Evolutionary conservation across 2,113 vertebrate genomes (phyloP).

Genomic region (Cebus imitator): DNA sequence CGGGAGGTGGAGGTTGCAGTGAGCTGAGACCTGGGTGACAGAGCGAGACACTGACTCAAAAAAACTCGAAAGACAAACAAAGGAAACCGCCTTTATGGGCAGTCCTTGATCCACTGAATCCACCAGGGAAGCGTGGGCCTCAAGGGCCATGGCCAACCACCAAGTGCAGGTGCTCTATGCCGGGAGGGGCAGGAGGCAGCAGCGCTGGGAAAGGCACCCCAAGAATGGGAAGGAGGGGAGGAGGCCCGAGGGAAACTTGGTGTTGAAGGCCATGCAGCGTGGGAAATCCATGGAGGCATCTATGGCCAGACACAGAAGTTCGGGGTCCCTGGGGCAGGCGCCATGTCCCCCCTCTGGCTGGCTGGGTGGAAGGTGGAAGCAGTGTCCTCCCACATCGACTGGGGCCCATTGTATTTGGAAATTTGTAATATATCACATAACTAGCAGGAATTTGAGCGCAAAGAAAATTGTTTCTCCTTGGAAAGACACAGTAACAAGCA

Average conservation of each 20-base stretch:
- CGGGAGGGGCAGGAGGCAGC: background rate
- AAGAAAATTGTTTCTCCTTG: rapidly evolving
- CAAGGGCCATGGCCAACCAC: rapidly evolving
- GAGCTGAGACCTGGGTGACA: too few relatives aligned
- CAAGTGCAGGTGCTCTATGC: too few relatives aligned
- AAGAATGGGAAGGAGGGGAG: background rate
- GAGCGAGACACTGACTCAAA: too few relatives aligned
- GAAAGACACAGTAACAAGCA: background rate
- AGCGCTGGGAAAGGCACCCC: background rate
- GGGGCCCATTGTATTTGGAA: background rate
- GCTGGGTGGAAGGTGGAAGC: rapidly evolving
- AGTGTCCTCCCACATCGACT: rapidly evolving
- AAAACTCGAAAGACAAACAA: too few relatives aligned
- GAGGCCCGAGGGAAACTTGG: background rate
- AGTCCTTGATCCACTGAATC: rapidly evolving
- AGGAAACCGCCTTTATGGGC: rapidly evolving
- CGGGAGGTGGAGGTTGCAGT: too few relatives aligned
- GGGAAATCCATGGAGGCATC: too few relatives aligned
- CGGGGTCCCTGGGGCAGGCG: background rate
- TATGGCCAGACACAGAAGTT: background rate
- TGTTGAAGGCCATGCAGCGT: background rate
- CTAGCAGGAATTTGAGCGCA: rapidly evolving
- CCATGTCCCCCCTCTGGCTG: background rate
- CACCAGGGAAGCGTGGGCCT: rapidly evolving
- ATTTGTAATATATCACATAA: rapidly evolving